Conservation (phyloP, 2,888 invertebrate species). For the Metopia argyrocephala region DNA sequence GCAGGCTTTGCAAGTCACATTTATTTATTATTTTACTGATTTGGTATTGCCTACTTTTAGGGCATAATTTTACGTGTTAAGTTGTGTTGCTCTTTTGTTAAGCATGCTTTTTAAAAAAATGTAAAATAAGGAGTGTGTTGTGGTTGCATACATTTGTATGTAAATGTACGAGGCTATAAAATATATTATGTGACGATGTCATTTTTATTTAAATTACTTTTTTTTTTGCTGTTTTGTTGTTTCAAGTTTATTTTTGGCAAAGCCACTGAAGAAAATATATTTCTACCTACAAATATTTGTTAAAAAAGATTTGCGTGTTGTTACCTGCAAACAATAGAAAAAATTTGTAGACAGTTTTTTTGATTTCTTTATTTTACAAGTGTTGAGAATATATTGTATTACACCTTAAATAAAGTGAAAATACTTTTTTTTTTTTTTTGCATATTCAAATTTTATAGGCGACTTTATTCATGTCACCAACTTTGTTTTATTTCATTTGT, state of each 20-base stretch:
- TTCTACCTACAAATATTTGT: no score
- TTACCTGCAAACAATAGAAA: no score
- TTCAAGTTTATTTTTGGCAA: background rate
- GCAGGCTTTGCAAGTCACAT: background rate
- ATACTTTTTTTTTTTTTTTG: background rate
- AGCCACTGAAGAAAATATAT: no score
- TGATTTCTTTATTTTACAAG: background rate
- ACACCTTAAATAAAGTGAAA: background rate
- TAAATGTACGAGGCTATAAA: constrained; percentile 21
- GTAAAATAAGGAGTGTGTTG: background rate
- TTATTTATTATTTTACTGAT: background rate
- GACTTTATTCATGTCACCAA: constrained; percentile 55
- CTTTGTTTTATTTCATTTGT: constrained; percentile 5
- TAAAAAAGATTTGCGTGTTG: background rate
- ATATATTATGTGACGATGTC: constrained; percentile 44
- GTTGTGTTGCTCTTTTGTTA: background rate
- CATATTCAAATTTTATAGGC: constrained; percentile 14
- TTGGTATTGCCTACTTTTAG: constrained; percentile 44
- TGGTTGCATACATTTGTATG: background rate
- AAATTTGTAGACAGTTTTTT: no score
- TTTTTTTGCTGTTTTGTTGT: background rate
- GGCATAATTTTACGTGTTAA: constrained; percentile 8
- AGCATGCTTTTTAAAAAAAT: background rate
- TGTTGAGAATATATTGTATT: background rate
- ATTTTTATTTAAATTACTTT: constrained; percentile 53